Percentiles rank a stretch among this genome's conserved stretches.
phyloP scores from a whole-genome alignment of 2,888 invertebrate species.

The Reticulitermes lucifugus region DNA sequence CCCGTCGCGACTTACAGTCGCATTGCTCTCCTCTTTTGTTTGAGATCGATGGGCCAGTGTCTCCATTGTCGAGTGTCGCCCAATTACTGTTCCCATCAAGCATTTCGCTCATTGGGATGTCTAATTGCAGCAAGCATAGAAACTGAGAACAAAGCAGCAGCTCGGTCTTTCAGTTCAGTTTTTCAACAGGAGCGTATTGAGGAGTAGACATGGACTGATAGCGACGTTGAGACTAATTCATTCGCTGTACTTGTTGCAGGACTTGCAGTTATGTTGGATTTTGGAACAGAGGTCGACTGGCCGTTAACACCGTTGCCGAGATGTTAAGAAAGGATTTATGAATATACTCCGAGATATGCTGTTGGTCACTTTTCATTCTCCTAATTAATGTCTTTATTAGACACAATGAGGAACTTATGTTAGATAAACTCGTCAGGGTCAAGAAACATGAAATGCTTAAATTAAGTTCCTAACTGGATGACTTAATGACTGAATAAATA shows the following conservation, averaged over 20 bases:
- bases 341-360: too few relatives aligned
- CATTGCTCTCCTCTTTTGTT: conserved; percentile 4
- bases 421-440: too few relatives aligned
- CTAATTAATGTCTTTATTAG: too few relatives aligned
- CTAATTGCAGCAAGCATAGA: neutral
- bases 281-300: neutral
- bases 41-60: conserved; percentile 22
- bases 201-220: neutral
- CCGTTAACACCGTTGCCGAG: neutral
- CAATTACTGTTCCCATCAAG: conserved; percentile 10
- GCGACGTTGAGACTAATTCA: neutral
- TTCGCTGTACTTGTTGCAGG: neutral
- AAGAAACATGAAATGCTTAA: too few relatives aligned
- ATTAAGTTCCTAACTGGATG: too few relatives aligned
- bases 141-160: conserved; percentile 2
- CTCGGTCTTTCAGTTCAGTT: neutral
- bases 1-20: neutral
- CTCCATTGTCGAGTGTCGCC: conserved; percentile 22
- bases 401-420: too few relatives aligned
- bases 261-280: neutral
- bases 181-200: neutral
- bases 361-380: too few relatives aligned
- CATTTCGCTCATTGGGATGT: conserved; percentile 4
- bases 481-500: too few relatives aligned
- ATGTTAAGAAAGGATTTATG: neutral